Percentiles rank a stretch among this genome's conserved stretches.
phyloP scores from a whole-genome alignment of 2,888 invertebrate genomes.

The Arenicola marina region DNA sequence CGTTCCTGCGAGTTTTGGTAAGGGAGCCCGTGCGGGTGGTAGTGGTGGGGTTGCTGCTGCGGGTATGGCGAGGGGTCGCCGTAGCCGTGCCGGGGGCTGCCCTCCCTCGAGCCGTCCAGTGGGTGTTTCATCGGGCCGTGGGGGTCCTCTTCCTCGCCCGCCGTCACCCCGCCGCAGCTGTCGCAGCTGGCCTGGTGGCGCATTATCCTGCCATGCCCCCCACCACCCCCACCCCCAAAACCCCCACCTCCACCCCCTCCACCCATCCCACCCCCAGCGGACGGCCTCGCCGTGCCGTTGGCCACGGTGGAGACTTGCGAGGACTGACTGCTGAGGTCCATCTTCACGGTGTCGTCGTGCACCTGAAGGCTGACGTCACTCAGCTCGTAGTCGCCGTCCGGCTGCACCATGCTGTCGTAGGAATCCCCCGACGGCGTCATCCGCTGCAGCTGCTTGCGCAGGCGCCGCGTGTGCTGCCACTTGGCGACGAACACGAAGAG shows the following conservation, averaged over 20 bases:
- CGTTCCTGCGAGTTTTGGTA: neutral
- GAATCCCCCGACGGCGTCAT: conserved; percentile 13
- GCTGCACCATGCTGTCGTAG: conserved; percentile 18
- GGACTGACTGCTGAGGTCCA: conserved; percentile 23
- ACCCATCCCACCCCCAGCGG: too few species aligned
- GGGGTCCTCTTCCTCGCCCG: neutral
- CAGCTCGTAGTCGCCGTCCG: conserved; percentile 21
- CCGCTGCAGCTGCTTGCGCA: conserved; percentile 15
- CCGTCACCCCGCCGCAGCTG: neutral
- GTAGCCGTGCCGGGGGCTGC: neutral
- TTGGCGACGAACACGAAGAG: conserved; percentile 38
- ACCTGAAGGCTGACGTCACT: conserved; percentile 25
- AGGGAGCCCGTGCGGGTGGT: too few species aligned
- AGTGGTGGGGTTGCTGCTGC: too few species aligned
- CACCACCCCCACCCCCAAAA: too few species aligned
- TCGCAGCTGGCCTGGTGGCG: too few species aligned
- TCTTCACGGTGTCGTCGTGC: conserved; percentile 19
- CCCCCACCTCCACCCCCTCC: neutral
- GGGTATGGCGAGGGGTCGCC: neutral
- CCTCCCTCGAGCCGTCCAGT: neutral
- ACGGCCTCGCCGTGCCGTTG: neutral
- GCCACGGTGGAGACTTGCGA: neutral
- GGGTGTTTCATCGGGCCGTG: neutral
- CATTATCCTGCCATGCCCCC: too few species aligned
- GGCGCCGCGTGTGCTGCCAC: conserved; percentile 33